phyloP scores from a whole-genome alignment of 1,140 invertebrate species.

The Triops longicaudatus region DNA sequence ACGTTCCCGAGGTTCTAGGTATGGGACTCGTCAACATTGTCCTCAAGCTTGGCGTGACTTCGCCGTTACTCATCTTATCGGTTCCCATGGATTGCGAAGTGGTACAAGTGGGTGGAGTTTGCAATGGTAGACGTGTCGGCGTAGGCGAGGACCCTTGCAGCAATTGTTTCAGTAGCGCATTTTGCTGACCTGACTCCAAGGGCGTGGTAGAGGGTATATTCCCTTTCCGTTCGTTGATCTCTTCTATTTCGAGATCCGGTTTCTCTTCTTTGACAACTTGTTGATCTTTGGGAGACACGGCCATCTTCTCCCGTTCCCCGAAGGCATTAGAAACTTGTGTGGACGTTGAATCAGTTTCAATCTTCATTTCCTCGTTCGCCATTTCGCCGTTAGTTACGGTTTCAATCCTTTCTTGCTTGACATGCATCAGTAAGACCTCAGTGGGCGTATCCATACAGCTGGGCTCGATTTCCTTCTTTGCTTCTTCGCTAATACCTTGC shows the following conservation, averaged over 20 bases:
- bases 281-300: not conserved
- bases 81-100: conserved; percentile 32
- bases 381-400: not conserved
- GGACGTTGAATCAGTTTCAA: no score
- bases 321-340: not conserved
- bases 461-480: not conserved
- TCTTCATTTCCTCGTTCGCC: not conserved
- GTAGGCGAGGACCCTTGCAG: conserved; percentile 58
- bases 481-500: not conserved
- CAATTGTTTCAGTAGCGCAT: conserved; percentile 80
- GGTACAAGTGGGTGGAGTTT: conserved; percentile 32
- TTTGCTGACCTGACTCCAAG: conserved; percentile 59
- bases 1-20: not conserved
- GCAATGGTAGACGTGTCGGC: conserved; percentile 41
- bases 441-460: no score
- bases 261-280: not conserved
- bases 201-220: conserved; percentile 28
- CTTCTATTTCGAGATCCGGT: conserved; percentile 25
- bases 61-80: not conserved
- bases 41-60: not conserved
- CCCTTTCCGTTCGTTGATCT: conserved; percentile 22
- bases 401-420: not conserved
- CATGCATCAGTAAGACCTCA: not conserved
- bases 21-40: not conserved
- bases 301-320: not conserved